phyloP scores from a whole-genome alignment of 2,888 invertebrate genomes.

The Vannuccia rotundouncinata region DNA sequence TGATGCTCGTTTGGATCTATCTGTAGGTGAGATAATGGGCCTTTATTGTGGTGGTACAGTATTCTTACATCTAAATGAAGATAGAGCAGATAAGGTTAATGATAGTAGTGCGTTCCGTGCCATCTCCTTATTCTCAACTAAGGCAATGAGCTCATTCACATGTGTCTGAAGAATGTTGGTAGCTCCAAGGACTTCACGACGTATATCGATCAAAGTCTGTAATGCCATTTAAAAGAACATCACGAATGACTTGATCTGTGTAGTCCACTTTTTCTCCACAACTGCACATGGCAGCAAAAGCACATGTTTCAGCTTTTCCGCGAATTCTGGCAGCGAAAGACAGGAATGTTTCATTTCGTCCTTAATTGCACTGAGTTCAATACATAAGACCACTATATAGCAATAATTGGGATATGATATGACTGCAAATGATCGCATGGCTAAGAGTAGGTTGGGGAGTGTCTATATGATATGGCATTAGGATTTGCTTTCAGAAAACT shows the following conservation, averaged over 20 bases:
- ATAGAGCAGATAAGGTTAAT: conserved; percentile 1
- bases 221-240: neutral
- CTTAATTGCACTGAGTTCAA: neutral
- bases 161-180: conserved; percentile 1
- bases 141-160: neutral
- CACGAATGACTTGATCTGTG: conserved; percentile 1
- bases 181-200: neutral
- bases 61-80: neutral
- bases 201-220: neutral
- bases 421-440: neutral
- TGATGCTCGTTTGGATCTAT: neutral
- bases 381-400: neutral
- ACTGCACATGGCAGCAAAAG: conserved; percentile 15
- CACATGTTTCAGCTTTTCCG: conserved; percentile 17
- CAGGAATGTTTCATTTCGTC: neutral
- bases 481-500: neutral
- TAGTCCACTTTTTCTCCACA: neutral
- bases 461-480: conserved; percentile 12
- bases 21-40: neutral
- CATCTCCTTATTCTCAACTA: conserved; percentile 9
- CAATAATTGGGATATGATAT: neutral
- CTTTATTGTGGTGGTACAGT: neutral
- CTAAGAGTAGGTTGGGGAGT: neutral
- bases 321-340: neutral
- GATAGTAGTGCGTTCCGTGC: neutral